A percentile compares a stretch with the other conserved stretches of the same genome.
Evolutionary conservation across 1,140 invertebrate genomes (phyloP).

Genomic region (Euwallacea fornicatus): DNA sequence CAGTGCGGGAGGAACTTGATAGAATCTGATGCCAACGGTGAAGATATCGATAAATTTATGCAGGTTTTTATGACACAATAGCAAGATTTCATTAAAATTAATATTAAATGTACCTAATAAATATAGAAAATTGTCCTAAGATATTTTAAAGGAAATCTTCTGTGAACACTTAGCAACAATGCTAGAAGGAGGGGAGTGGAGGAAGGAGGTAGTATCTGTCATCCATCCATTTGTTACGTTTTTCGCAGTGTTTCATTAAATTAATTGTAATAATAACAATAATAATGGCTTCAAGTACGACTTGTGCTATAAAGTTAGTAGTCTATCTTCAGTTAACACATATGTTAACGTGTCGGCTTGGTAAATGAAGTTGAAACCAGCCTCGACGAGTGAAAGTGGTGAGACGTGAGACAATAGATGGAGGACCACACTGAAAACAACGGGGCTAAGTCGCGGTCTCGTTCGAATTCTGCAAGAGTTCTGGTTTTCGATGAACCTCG

Average conservation of each 20-base stretch:
- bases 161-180: no score
- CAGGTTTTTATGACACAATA: no score
- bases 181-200: no score
- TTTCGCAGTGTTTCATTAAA: neutral
- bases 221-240: constrained; percentile 2
- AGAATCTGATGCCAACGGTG: no score
- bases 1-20: no score
- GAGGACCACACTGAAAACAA: constrained; percentile 47
- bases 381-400: neutral
- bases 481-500: constrained; percentile 57
- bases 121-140: no score
- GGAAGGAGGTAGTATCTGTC: neutral
- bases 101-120: no score
- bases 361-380: neutral
- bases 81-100: no score
- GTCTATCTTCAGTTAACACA: neutral
- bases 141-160: no score
- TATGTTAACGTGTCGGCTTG: neutral
- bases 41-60: no score
- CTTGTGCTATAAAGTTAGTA: neutral
- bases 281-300: neutral
- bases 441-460: constrained; percentile 52
- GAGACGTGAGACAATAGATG: constrained; percentile 5
- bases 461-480: constrained; percentile 60
- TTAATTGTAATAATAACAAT: neutral